Evolutionary conservation across 2,888 invertebrate species (phyloP).

Genomic region (Drosophila niveifrons): DNA sequence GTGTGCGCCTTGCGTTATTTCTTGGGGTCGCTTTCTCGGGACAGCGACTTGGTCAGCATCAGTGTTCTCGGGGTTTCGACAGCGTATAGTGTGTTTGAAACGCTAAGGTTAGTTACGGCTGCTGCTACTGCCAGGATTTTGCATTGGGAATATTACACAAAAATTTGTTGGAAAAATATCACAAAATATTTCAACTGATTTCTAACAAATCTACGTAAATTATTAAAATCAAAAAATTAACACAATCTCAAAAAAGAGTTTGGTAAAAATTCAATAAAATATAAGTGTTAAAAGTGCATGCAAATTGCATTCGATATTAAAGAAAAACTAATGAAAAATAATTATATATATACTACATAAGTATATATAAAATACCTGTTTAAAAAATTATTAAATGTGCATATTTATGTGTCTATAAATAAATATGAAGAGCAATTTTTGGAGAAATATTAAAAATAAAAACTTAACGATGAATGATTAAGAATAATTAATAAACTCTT

Average conservation of each 20-base stretch:
- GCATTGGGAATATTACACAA: conserved; percentile 45
- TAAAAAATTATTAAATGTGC: conserved; percentile 46
- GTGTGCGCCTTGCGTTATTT: conserved; percentile 62
- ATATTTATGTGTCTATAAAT: conserved; percentile 62
- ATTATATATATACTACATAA: conserved; percentile 18
- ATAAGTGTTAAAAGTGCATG: conserved; percentile 68
- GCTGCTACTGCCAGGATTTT: conserved; percentile 67
- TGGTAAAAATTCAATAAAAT: conserved; percentile 10
- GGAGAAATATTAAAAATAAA: conserved; percentile 29
- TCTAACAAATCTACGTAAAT: conserved; percentile 11
- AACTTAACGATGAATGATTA: not conserved
- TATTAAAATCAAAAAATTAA: not conserved
- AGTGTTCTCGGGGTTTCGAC: conserved; percentile 86
- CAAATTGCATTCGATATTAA: conserved; percentile 35
- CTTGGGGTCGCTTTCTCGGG: conserved; percentile 84
- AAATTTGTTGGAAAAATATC: conserved; percentile 18
- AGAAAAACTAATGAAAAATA: conserved; percentile 10
- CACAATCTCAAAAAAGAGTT: conserved; percentile 8
- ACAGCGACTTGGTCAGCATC: conserved; percentile 84
- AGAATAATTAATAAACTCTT: conserved; percentile 12
- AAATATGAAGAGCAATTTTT: conserved; percentile 34
- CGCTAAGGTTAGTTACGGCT: conserved; percentile 85
- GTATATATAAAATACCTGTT: conserved; percentile 6
- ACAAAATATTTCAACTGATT: conserved; percentile 8
- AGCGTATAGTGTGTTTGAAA: conserved; percentile 86